phyloP scores from a whole-genome alignment of 2,888 invertebrate genomes.

The Nysson spinosus region DNA sequence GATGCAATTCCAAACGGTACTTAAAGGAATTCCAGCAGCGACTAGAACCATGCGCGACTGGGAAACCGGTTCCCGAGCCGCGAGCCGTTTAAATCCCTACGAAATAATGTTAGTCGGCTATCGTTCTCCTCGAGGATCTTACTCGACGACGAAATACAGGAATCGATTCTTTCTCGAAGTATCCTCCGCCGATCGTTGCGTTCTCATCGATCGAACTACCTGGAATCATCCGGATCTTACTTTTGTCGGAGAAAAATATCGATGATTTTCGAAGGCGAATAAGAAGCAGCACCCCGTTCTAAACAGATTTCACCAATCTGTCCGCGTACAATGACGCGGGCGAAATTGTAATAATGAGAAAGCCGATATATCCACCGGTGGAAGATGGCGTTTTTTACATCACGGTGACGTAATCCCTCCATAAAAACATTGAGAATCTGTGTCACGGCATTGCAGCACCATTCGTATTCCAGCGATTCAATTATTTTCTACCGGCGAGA shows the following conservation, averaged over 20 bases:
- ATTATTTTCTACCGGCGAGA: conserved; percentile 26
- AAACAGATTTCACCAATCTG: no score
- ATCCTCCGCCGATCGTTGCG: no score
- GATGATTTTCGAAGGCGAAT: no score
- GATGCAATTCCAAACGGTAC: conserved; percentile 62
- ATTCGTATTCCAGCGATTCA: conserved; percentile 22
- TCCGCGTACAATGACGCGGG: no score
- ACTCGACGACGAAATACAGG: conserved; percentile 15
- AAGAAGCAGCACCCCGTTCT: no score
- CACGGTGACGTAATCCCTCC: conserved; percentile 26
- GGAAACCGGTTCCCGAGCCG: conserved; percentile 51
- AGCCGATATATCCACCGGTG: no score
- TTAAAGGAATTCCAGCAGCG: conserved; percentile 60
- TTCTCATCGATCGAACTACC: no score
- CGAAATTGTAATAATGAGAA: no score
- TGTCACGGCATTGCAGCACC: conserved; percentile 36
- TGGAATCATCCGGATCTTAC: no score
- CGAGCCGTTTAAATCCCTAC: conserved; percentile 58
- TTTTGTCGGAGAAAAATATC: no score
- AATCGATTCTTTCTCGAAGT: no score
- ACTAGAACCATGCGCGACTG: conserved; percentile 39
- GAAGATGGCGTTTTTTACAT: conserved; percentile 35
- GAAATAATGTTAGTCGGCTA: conserved; percentile 55
- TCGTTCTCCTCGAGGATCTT: conserved; percentile 17
- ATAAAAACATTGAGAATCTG: conserved; percentile 45